Evolutionary conservation across 2,113 vertebrate genomes (phyloP).

Genomic region (Panurus biarmicus): DNA sequence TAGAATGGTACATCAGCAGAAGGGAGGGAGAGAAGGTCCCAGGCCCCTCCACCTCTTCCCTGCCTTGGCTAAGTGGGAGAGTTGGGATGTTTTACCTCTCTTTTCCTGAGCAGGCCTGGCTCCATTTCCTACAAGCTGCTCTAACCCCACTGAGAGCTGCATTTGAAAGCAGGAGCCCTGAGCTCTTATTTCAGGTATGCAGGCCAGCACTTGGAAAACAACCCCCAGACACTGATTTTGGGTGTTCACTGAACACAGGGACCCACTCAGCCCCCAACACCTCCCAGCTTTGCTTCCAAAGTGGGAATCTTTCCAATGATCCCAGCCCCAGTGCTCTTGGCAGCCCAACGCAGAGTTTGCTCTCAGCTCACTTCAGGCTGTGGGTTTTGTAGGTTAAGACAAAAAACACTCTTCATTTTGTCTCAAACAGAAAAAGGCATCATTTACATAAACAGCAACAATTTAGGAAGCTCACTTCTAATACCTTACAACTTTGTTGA

Average conservation of each 20-base stretch:
- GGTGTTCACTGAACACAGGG: neutral
- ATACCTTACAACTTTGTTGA: neutral
- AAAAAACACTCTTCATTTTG: neutral
- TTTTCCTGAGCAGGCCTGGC: neutral
- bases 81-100: neutral
- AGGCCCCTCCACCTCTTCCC: neutral
- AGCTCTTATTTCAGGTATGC: neutral
- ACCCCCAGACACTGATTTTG: neutral
- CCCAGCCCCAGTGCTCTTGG: neutral
- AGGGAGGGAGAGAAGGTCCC: neutral
- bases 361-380: neutral
- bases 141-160: neutral
- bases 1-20: neutral
- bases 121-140: neutral
- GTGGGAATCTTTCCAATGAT: neutral
- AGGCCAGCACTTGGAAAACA: neutral
- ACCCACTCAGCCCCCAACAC: neutral
- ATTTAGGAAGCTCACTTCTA: neutral
- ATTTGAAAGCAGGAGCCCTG: neutral
- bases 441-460: neutral
- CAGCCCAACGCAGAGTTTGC: neutral
- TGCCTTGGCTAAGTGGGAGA: neutral
- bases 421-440: neutral
- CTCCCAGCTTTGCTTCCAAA: neutral
- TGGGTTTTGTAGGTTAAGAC: neutral